Base-by-base conservation (phyloP, 2,888 invertebrate genomes). In the Apeira syringaria region DNA sequence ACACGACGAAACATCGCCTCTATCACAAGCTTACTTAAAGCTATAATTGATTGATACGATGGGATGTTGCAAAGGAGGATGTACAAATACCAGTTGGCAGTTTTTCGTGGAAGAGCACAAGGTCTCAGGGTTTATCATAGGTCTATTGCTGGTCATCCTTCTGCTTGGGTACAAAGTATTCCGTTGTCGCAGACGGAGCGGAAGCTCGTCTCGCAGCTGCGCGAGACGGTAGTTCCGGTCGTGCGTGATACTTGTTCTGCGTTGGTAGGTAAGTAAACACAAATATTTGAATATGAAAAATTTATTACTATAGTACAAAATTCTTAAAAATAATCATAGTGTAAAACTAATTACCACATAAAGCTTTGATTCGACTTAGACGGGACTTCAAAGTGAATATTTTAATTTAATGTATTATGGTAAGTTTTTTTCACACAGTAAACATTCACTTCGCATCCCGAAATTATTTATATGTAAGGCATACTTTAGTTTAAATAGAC, bases 81-180 rank as follows among this genome's bases (percentile, higher is more conserved):
- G 74, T 45, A 53, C 42, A 11, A 56, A 68, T 39, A 51, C 62
- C 1, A 52, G 49, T 25, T 66, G 60, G 57, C 53, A 60, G 43
- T 53, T 58, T 6, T 55, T 65, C 25, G 53, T 58, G n/a, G 37
- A 61, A 8, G 59, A 68, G 15, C 57, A 70, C 44, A 75, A 67
- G 47, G 31, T 47, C 3, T 44, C 64, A 8, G 59, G 54, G 29
- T 43, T 70, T n/a, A 30, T 76, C 1, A 0, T 71, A n/a, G 56
- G 55, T 17, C 48, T 77, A 11, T 2, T 63, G 5, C 6, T 72
- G 2, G 32, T 79, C 0, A 52, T 59, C 10, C 5, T 64, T 5
- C 48, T 61, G 12, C 59, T 82, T 7, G 61, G 61, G 5, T 80
- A 74, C 47, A 59, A 53, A 41, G 30, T 80, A 3, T 74, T 50